Conservation (phyloP, 30 jellyfish, hydroid and myxozoan species). For the Aurelia coerulea region DNA sequence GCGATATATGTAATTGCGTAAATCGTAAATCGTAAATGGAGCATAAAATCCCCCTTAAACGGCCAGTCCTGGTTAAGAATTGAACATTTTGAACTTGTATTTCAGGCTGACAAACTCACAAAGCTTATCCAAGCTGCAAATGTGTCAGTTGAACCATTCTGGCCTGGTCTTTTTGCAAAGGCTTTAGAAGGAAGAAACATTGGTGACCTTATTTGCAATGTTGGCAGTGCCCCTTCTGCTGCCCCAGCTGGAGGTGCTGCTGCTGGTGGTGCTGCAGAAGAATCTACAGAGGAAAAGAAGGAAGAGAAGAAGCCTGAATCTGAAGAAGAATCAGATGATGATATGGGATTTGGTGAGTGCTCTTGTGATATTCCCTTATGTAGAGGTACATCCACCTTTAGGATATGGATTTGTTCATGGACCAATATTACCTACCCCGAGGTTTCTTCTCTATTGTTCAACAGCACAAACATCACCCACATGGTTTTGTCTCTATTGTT, state of each 20-base stretch:
- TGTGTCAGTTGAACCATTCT: constrained; percentile 87
- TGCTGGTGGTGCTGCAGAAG: constrained; percentile 68
- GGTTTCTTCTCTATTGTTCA: no score
- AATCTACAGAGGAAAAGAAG: constrained; percentile 73
- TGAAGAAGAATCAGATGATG: constrained; percentile 95
- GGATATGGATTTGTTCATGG: no score
- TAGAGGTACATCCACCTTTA: not conserved
- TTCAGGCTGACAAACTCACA: constrained; percentile 84
- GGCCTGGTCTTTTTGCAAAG: constrained; percentile 98
- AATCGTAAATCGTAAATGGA: no score
- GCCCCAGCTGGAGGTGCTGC: constrained; percentile 90
- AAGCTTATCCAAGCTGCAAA: constrained; percentile 82
- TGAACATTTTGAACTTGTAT: not conserved
- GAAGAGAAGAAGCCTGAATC: constrained; percentile 86
- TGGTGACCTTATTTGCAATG: constrained; percentile 90
- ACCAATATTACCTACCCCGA: no score
- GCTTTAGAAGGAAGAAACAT: constrained; percentile 94
- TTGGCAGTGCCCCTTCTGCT: constrained; percentile 97
- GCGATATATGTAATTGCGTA: no score
- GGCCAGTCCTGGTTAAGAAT: no score
- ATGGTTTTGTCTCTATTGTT: no score
- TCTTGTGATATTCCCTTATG: not conserved
- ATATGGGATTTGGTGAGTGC: constrained; percentile 96
- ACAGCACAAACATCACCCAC: no score
- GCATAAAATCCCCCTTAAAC: no score